Evolutionary conservation across 2,888 invertebrate genomes (phyloP), one percentile per base, ranked within the genome.

Genomic region (Syritta pipiens): DNA sequence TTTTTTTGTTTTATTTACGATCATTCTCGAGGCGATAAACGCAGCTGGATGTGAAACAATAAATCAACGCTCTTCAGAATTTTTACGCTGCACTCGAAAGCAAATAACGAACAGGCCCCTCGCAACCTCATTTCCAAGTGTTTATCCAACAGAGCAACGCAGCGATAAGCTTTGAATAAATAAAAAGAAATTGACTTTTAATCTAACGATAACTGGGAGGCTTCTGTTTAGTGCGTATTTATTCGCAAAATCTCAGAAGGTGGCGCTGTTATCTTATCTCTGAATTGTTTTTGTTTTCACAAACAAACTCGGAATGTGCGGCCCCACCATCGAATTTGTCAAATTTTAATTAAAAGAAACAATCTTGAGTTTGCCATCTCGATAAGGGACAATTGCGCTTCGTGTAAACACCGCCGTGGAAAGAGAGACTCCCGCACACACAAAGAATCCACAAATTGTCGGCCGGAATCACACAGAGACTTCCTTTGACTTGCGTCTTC

Each of bases 391-490:
- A 12, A 44, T 44, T 32, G n/a, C 20, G 22, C 44, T 22, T 30
- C 14, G 35, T 46, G 24, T 46, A 17, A n/a, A 46, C 22, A 51
- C 30, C 28, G 19, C 2, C 7, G 19, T 9, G 40, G n/a, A 19
- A 42, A 19, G 17, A 42, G 9, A 9, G 9, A 42, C 9, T 9
- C 12, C 12, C 14, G 19, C 32, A 30, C 53, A 30, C 44, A 53
- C 53, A 53, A 19, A 35, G 44, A 65, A 22, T 46, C 5, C 46
- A 20, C 46, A 48, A 57, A 67, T 55, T 55, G 46, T 46, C 48
- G 67, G 20, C 67, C 46, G 46, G 46, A 67, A 57, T 67, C 35
- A 22, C n/a, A 14, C 6, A 14, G 20, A 67, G 67, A 48, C 55
- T 55, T 48, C 46, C 59, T 68, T 68, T 57, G 67, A 48, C 14